These are phyloP conservation scores for Tetrax tetrax DNA, from an alignment of 2,113 vertebrate species.

Conservation along the genomic window DNA sequence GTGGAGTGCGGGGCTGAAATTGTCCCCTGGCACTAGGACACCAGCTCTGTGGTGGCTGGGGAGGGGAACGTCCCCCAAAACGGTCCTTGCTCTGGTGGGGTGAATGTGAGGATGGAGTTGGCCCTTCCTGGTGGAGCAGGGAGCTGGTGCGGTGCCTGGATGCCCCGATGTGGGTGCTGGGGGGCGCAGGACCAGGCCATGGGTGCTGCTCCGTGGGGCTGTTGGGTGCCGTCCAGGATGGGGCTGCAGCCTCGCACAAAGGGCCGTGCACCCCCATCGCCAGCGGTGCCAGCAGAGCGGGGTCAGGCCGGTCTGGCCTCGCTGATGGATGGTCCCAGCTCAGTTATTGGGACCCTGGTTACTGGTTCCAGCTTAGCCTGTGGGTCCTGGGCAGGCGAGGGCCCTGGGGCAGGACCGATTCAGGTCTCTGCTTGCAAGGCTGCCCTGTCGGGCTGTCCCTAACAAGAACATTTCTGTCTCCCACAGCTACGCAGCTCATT, in stretches of 20 bases:
- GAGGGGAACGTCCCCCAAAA: neutral
- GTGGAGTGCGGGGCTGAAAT: neutral
- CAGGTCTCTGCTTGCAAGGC: neutral
- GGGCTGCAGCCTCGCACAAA: neutral
- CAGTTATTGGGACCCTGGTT: too few relatives aligned
- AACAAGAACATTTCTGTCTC: neutral
- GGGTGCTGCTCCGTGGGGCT: accelerated
- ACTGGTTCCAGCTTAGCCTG: neutral
- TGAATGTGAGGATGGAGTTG: neutral
- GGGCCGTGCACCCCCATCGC: accelerated
- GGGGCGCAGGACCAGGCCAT: neutral
- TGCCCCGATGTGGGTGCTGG: neutral
- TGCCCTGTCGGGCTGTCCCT: neutral
- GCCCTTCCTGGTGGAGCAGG: accelerated
- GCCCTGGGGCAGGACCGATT: neutral
- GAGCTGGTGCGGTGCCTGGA: neutral
- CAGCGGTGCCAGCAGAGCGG: accelerated
- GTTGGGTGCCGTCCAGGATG: neutral
- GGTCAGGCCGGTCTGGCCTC: neutral
- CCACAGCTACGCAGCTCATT: constrained; percentile 92
- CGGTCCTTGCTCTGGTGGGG: neutral
- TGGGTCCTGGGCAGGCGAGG: neutral
- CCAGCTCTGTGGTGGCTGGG: neutral
- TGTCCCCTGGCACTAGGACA: neutral
- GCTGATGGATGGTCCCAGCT: too few relatives aligned